These are phyloP conservation scores for Scophthalmus maximus DNA, from an alignment of 2,113 vertebrate genomes.

Conservation along the genomic window DNA sequence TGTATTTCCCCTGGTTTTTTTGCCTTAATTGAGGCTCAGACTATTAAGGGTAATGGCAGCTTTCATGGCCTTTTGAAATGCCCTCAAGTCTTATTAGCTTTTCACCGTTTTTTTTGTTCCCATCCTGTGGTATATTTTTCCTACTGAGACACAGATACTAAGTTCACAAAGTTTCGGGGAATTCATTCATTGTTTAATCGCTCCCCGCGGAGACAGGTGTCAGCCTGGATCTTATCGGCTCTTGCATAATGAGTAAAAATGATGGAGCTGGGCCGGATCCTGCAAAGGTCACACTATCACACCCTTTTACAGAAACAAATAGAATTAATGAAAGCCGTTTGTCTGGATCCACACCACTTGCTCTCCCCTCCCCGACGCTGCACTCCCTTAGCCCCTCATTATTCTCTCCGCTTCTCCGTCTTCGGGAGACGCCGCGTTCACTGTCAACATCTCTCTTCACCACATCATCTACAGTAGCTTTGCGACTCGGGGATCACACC, in stretches of 20 bases:
- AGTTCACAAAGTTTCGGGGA: constrained; percentile 80
- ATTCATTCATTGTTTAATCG: constrained; percentile 88
- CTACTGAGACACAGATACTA: constrained; percentile 53
- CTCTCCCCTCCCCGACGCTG: constrained; percentile 17
- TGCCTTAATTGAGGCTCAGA: constrained; percentile 59
- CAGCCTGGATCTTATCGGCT: constrained; percentile 82
- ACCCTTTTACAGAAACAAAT: constrained; percentile 90
- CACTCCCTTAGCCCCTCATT: constrained; percentile 50
- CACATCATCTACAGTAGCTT: constrained; percentile 31
- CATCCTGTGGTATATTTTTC: constrained; percentile 52
- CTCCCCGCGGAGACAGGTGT: constrained; percentile 86
- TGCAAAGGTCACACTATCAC: constrained; percentile 92
- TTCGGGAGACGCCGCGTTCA: constrained; percentile 14
- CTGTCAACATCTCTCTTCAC: constrained; percentile 28
- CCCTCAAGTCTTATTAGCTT: constrained; percentile 67
- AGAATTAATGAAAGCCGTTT: constrained; percentile 86
- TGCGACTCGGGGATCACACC: constrained; percentile 28
- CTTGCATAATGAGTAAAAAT: constrained; percentile 93
- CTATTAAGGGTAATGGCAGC: constrained; percentile 69
- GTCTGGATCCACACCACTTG: constrained; percentile 71
- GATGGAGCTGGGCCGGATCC: constrained; percentile 85
- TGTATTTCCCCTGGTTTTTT: neutral
- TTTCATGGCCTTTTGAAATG: constrained; percentile 67
- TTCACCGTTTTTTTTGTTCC: constrained; percentile 18
- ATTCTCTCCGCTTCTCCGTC: constrained; percentile 23